Conservation (phyloP, 2,113 vertebrate species). For the Caranx ignobilis region DNA sequence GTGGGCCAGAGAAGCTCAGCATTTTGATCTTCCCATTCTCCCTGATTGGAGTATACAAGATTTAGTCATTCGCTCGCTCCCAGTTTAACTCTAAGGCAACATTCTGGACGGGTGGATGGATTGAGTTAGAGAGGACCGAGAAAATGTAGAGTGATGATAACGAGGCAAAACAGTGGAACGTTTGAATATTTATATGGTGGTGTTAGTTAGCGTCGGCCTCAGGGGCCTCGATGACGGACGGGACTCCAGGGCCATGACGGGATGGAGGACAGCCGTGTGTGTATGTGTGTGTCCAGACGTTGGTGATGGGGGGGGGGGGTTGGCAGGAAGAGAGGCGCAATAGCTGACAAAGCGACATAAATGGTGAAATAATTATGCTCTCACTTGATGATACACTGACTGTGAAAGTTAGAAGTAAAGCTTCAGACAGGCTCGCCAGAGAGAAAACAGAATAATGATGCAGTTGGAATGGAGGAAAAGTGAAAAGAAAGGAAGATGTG, state of each 20-base stretch:
- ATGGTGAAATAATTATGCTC: constrained; percentile 79
- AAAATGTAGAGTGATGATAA: constrained; percentile 72
- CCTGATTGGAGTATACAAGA: constrained; percentile 61
- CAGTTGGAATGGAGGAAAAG: constrained; percentile 49
- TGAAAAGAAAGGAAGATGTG: constrained; percentile 41
- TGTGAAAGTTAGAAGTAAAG: constrained; percentile 48
- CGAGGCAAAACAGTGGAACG: constrained; percentile 71
- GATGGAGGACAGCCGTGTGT: constrained; percentile 47
- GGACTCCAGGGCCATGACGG: constrained; percentile 63
- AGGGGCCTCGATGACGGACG: constrained; percentile 67
- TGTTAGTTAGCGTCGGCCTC: constrained; percentile 76
- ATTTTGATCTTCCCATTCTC: constrained; percentile 68
- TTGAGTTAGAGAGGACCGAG: constrained; percentile 65
- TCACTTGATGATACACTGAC: constrained; percentile 60
- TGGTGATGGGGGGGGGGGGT: not conserved
- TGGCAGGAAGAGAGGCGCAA: constrained; percentile 3
- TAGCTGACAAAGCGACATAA: constrained; percentile 68
- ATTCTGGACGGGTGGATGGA: constrained; percentile 73
- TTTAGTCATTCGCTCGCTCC: constrained; percentile 64
- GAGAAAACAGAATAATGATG: constrained; percentile 62
- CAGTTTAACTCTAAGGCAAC: constrained; percentile 73
- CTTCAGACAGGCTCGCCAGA: constrained; percentile 32
- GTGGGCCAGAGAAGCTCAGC: constrained; percentile 40
- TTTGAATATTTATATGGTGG: constrained; percentile 82
- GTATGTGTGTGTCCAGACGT: constrained; percentile 49